Base-by-base conservation (phyloP, 2,113 vertebrate genomes). In the Diadophis punctatus region DNA sequence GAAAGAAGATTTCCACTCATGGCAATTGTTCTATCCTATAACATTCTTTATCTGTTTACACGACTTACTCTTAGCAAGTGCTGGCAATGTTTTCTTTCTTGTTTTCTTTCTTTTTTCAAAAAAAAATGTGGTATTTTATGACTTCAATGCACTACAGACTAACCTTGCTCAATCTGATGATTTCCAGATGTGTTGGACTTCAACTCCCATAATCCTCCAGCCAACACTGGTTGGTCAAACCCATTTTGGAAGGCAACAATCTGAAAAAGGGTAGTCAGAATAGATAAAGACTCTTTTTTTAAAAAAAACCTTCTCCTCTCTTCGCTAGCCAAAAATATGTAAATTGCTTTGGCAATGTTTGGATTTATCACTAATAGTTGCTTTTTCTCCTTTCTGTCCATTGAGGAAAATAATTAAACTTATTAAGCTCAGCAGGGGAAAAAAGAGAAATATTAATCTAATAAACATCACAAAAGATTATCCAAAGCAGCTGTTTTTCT, bases 401-500 rank as follows among this genome's bases (percentile, higher is more conserved):
- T 30, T 94, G 91, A 43, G 60, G 9, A 90, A 93, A 92, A 87
- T 63, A n/a, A 91, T 91, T 85, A 86, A 91, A 91, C 74, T 56
- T 46, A 91, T 91, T 85, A 86, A 86, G 34, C 25, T 39, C 3
- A 87, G 89, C 90, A 68, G 2, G 22, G 58, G 90, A 25, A 27
- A 53, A 87, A 55, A 89, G 39, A 0, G 0, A 52, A 90, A 3
- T 80, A 53, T 43, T 1, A 51, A 53, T 51, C 91, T 91, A 34
- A 80, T 94, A 60, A 56, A 93, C n/a, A 48, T 20, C 68, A 89
- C 63, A 91, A 84, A 94, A 63, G 63, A 30, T 16, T 20, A 30
- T 18, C 60, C 80, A 60, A 95, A 34, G 3, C 0, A 74, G 51
- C 49, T 89, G 51, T 80, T 74, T 87, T 89, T 58, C 52, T 84